Evolutionary conservation across 2,113 vertebrate species (phyloP), one percentile per base, ranked within the genome.

Genomic region (Boulengerochromis microlepis): DNA sequence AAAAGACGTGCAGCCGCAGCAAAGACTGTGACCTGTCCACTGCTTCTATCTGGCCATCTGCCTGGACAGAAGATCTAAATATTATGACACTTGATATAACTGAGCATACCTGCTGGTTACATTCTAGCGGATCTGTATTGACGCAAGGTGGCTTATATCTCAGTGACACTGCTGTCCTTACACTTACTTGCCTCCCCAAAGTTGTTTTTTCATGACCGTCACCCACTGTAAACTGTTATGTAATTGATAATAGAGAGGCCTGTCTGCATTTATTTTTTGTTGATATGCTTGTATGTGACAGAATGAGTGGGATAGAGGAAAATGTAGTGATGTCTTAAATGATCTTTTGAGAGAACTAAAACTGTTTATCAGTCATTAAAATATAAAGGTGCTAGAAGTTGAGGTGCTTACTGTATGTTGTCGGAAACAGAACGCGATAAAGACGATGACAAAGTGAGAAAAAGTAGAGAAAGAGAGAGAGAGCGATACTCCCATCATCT

Each of bases 31-130:
- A 92, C 87, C 90, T 86, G 89, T 94, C 92, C 84, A 38, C 81
- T 71, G 84, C 91, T 85, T 84, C 88, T 89, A 90, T 93, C 92
- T 96, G 96, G 94, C 95, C 91, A 91, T 84, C 53, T 80, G 94
- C 94, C 94, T 93, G 91, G 89, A 90, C 61, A 52, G 83, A 92
- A 90, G 81, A 85, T 93, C 91, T 94, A 97, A 97, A 97, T 97
- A 96, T 97, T 97, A 94, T 96, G 96, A 96, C 96, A 96, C 81
- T 87, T 81, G 82, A 95, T 90, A 93, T 96, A 93, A 96, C 93
- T 81, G 92, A 96, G 87, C 50, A 5, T 91, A 96, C 94, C 94
- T 94, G 93, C 84, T 91, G 91, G 93, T 91, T 90, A 95, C 91
- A 93, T 90, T 94, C 66, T 84, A 69, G 90, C 90, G 90, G 94